Evolutionary conservation across 2,888 invertebrate species (phyloP).

Genomic region (Pristionchus arcanus): DNA sequence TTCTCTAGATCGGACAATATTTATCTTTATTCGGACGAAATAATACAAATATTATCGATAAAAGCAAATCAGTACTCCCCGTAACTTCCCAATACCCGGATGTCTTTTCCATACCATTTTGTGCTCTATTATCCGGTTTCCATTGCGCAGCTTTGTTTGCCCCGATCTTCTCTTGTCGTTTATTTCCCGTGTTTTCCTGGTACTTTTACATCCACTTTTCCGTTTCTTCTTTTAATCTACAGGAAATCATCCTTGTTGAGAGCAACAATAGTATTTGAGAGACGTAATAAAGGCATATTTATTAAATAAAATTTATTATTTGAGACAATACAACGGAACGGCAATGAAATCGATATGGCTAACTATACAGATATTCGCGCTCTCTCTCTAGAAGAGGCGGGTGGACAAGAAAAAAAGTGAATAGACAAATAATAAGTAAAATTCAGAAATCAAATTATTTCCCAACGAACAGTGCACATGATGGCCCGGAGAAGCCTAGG

Average conservation of each 20-base stretch:
- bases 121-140: not conserved
- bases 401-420: not conserved
- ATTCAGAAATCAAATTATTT: not conserved
- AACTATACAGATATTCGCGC: conserved; percentile 13
- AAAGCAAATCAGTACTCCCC: too few relatives aligned
- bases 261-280: not conserved
- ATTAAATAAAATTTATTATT: not conserved
- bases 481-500: conserved; percentile 13
- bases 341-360: not conserved
- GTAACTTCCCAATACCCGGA: not conserved
- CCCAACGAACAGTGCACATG: conserved; percentile 35
- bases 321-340: too few relatives aligned
- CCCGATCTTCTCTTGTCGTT: not conserved
- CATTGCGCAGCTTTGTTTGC: conserved; percentile 6
- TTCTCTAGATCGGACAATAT: too few relatives aligned
- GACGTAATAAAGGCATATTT: not conserved
- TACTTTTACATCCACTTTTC: not conserved
- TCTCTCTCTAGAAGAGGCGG: not conserved
- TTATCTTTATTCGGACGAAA: too few relatives aligned
- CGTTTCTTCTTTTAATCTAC: not conserved
- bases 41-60: too few relatives aligned
- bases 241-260: not conserved
- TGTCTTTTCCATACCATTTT: not conserved
- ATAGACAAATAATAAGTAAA: not conserved
- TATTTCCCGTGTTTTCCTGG: not conserved